phyloP scores from a whole-genome alignment of 1,140 invertebrate species.

The Zaprionus inermis region DNA sequence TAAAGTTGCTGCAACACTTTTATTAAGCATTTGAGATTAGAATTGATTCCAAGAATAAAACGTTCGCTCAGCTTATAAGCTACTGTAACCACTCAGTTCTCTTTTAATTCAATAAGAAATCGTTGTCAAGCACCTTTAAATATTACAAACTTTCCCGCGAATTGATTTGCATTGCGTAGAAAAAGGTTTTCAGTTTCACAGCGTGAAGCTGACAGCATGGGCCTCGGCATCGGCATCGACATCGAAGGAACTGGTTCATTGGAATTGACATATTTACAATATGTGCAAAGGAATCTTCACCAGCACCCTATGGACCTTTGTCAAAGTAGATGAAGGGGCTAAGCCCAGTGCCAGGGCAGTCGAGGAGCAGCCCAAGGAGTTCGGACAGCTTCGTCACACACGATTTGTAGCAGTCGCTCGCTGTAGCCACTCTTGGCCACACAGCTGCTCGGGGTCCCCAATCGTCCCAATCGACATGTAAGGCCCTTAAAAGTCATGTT shows the following conservation, averaged over 20 bases:
- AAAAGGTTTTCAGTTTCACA: neutral
- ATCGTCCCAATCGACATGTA: slow-evolving; percentile 77
- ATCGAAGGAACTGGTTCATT: neutral
- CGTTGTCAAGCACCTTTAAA: neutral
- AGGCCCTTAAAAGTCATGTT: slow-evolving; percentile 80
- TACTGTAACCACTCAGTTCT: too few species aligned
- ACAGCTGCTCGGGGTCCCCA: slow-evolving; percentile 58
- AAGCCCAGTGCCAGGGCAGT: neutral
- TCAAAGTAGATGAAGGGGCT: neutral
- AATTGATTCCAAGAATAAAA: too few species aligned
- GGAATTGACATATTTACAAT: slow-evolving; percentile 9
- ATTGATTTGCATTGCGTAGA: neutral
- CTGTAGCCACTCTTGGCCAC: slow-evolving; percentile 19
- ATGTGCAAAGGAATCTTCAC: neutral
- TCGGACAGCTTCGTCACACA: slow-evolving; percentile 49
- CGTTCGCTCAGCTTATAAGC: too few species aligned
- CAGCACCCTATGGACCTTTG: neutral
- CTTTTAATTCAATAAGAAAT: neutral
- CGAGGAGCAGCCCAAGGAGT: slow-evolving; percentile 9
- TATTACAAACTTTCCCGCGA: neutral
- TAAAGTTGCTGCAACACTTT: neutral
- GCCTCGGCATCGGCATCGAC: too few species aligned
- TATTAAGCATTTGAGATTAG: too few species aligned
- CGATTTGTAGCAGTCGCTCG: slow-evolving; percentile 50
- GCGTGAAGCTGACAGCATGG: neutral